phyloP scores from a whole-genome alignment of 2,888 invertebrate species.

The Phyllotreta striolata region DNA sequence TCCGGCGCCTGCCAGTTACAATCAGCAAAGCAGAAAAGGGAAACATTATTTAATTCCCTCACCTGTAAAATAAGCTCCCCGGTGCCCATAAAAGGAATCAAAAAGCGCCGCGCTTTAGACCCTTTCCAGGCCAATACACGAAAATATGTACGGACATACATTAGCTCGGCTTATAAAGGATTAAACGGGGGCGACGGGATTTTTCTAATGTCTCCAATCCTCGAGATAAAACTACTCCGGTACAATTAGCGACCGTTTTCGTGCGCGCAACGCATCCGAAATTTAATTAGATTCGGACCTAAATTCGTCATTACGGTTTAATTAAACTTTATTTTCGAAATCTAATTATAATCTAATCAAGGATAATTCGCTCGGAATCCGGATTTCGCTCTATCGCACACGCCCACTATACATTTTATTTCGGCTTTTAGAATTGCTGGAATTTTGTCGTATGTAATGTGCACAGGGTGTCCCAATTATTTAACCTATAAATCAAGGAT shows the following conservation, averaged over 20 bases:
- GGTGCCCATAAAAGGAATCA: conserved; percentile 25
- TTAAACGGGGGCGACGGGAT: conserved; percentile 19
- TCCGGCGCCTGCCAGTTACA: no score
- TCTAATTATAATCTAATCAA: not conserved
- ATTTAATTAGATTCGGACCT: conserved; percentile 10
- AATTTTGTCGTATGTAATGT: no score
- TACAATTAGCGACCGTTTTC: conserved; percentile 24
- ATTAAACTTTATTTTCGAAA: not conserved
- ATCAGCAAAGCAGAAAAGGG: no score
- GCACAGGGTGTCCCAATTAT: no score
- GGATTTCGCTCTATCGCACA: no score
- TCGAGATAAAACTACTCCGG: conserved; percentile 19
- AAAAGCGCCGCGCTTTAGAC: conserved; percentile 21
- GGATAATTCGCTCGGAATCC: no score
- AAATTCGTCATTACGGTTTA: not conserved
- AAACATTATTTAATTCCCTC: not conserved
- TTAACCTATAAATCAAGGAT: no score
- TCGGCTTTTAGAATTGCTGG: no score
- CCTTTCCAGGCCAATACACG: conserved; percentile 20
- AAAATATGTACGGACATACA: conserved; percentile 26
- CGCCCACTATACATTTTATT: no score
- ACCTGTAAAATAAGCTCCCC: conserved; percentile 12
- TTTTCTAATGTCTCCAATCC: conserved; percentile 4
- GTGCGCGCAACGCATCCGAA: no score
- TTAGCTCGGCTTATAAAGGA: conserved; percentile 26